These are phyloP conservation scores for Metaphire vulgaris DNA, from an alignment of 1,140 invertebrate species.

Conservation along the genomic window DNA sequence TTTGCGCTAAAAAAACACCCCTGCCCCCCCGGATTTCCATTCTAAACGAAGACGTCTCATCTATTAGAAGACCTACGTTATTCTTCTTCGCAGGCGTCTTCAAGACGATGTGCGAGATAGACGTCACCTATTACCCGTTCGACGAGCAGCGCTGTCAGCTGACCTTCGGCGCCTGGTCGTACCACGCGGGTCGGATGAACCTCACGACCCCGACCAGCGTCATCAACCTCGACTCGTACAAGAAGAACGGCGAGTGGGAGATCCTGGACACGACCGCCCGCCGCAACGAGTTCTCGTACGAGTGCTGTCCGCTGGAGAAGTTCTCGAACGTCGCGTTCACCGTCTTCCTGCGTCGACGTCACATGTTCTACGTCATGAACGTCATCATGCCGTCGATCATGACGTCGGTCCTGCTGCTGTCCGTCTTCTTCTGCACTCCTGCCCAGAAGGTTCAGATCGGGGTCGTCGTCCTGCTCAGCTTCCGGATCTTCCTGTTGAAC, in stretches of 20 bases:
- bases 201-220: constrained; percentile 11
- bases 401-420: constrained; percentile 31
- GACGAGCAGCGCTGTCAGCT: constrained; percentile 28
- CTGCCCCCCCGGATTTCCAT: neutral
- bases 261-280: constrained; percentile 17
- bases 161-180: constrained; percentile 30
- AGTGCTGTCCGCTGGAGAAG: constrained; percentile 21
- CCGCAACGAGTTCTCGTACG: constrained; percentile 26
- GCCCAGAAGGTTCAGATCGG: constrained; percentile 33
- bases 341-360: constrained; percentile 22
- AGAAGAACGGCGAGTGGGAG: constrained; percentile 29
- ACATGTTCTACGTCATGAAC: constrained; percentile 31
- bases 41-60: neutral
- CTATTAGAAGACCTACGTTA: neutral
- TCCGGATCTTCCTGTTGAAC: constrained; percentile 31
- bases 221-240: constrained; percentile 30
- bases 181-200: constrained; percentile 30
- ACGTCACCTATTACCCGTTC: constrained; percentile 31
- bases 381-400: constrained; percentile 31
- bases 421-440: constrained; percentile 33
- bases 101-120: constrained; percentile 30
- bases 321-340: constrained; percentile 28
- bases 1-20: neutral
- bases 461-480: constrained; percentile 30
- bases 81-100: constrained; percentile 25